These are phyloP conservation scores for Ceratosolen solmsi DNA, from an alignment of 1,140 invertebrate species.

Conservation along the genomic window DNA sequence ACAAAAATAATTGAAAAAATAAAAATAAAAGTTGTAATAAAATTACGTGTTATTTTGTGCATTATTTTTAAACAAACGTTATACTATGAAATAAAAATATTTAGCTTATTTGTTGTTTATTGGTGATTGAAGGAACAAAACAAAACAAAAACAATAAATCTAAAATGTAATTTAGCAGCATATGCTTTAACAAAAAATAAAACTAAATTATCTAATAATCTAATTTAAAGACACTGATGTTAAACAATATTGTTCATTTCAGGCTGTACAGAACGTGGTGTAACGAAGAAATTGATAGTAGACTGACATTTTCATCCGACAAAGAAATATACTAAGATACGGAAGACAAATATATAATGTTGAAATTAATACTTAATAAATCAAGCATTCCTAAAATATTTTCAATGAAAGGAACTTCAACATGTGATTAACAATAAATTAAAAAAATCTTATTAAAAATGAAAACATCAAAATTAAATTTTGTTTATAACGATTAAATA, in stretches of 20 bases:
- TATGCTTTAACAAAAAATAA: constrained; percentile 46
- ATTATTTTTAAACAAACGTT: constrained; percentile 45
- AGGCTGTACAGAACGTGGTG: constrained; percentile 56
- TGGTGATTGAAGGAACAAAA: too few relatives aligned
- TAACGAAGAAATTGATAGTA: constrained; percentile 51
- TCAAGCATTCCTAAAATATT: constrained; percentile 46
- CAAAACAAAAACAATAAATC: too few relatives aligned
- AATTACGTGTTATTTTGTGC: constrained; percentile 36
- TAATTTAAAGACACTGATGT: constrained; percentile 42
- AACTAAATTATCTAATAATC: constrained; percentile 31
- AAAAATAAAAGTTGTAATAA: constrained; percentile 34
- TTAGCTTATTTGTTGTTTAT: constrained; percentile 45
- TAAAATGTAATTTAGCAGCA: constrained; percentile 36
- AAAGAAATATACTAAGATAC: constrained; percentile 42
- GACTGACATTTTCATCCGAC: constrained; percentile 46
- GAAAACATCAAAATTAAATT: constrained; percentile 19
- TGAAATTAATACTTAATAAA: constrained; percentile 40
- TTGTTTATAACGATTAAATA: background rate
- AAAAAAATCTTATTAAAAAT: constrained; percentile 23
- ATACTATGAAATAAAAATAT: constrained; percentile 40
- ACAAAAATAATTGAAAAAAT: constrained; percentile 28
- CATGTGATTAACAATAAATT: constrained; percentile 28
- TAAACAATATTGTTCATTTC: constrained; percentile 52
- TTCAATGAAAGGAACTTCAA: constrained; percentile 35
- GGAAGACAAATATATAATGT: constrained; percentile 40